Evolutionary conservation across 2,888 invertebrate species (phyloP), one percentile per base, ranked within the genome.

Genomic region (Agrypnus murinus): DNA sequence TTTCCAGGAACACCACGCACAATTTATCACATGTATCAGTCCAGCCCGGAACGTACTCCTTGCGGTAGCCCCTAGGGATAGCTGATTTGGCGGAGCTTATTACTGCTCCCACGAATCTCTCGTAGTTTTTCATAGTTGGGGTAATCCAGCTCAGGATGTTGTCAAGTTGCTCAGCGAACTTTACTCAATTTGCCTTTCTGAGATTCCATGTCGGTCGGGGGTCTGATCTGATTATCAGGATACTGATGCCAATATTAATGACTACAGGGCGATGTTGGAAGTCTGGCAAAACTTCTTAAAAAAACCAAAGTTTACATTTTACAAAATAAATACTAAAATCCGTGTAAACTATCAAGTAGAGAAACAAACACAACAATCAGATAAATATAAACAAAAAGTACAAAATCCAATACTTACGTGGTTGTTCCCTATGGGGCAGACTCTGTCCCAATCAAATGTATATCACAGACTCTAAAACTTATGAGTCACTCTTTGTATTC

Each of bases 11-110:
- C 14, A 14, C 48, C 14, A 2, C 48, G n/a, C 10, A 48, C 15
- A 48, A 15, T 8, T 14, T 25, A 9, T 48, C 38, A n/a, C 38
- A 9, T 3, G 38, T 10, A 6, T 38, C n/a, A 10, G 6, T 9
- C n/a, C 69, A 74, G n/a, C 71, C 71, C n/a, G 74, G 77, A 75
- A 77, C 75, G 74, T 74, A 72, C 46, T 73, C 71, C 19, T 57
- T 73, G 17, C 68, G 68, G 17, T 45, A 71, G 3, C 73, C 68
- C 64, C 73, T 72, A 10, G 69, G 63, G 10, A 74, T 69, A 25
- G 46, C 57, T 71, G n/a, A 65, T 40, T 71, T 71, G 10, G 62
- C 65, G 34, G 46, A 60, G n/a, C 58, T 19, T 43, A 50, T 66
- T 45, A 67, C 53, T 2, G 68, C 65, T 12, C 69, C 66, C 2